These are phyloP conservation scores for Chironex yamaguchii DNA, from an alignment of 30 jellyfish, hydroid and myxozoan genomes.

Conservation along the genomic window DNA sequence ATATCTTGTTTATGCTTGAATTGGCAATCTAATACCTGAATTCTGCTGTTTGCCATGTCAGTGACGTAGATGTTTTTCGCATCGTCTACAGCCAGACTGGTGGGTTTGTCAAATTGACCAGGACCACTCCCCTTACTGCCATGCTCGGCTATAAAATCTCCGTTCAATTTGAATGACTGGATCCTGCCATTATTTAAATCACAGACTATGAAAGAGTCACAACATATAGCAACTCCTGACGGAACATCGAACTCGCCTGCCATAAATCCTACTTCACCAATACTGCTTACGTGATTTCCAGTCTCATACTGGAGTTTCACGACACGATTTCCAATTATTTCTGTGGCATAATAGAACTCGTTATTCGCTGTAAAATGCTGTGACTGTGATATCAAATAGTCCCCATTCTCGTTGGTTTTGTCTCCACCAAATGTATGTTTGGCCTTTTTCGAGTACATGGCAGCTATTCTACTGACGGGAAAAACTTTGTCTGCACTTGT, in stretches of 20 bases:
- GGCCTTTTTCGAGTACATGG: not conserved
- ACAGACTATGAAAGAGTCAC: conserved; percentile 29
- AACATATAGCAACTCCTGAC: conserved; percentile 32
- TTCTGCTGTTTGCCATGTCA: not conserved
- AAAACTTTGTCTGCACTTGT: no score
- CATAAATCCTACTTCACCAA: conserved; percentile 15
- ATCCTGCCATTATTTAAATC: conserved; percentile 5
- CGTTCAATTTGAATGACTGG: conserved; percentile 15
- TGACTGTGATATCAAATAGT: conserved; percentile 21
- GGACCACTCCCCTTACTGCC: conserved; percentile 10
- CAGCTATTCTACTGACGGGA: not conserved
- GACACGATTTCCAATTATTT: conserved; percentile 1
- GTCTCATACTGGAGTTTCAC: not conserved
- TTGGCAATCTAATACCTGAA: not conserved
- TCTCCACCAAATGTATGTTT: not conserved
- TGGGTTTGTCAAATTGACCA: not conserved
- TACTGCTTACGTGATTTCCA: not conserved
- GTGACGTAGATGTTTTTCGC: not conserved
- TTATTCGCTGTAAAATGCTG: conserved; percentile 48
- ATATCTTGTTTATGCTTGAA: not conserved
- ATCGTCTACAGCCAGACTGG: not conserved
- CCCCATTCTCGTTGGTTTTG: conserved; percentile 11
- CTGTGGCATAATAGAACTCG: conserved; percentile 14
- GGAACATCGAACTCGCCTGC: conserved; percentile 30
- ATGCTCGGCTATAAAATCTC: not conserved